Evolutionary conservation across 2,113 vertebrate species (phyloP).

Genomic region (Microcebus lehilahytsara): DNA sequence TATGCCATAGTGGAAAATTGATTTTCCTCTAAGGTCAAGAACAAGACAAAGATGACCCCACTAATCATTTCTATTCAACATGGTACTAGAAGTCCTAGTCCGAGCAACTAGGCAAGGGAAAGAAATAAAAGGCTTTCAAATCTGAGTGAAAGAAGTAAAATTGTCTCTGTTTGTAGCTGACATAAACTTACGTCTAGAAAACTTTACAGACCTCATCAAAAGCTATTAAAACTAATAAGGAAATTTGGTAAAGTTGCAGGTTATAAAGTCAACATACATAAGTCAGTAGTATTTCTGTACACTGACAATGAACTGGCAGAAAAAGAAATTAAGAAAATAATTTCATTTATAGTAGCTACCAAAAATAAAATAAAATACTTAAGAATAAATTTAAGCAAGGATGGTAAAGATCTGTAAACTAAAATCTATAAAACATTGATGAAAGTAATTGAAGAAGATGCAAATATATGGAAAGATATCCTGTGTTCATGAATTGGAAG

Average conservation of each 20-base stretch:
- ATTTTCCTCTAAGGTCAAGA: background rate
- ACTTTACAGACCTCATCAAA: background rate
- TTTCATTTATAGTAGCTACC: background rate
- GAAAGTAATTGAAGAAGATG: background rate
- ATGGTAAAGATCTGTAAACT: background rate
- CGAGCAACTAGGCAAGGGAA: background rate
- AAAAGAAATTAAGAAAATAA: background rate
- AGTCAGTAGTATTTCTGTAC: background rate
- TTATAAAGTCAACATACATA: background rate
- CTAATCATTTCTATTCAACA: background rate
- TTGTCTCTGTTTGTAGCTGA: background rate
- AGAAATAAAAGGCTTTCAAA: background rate
- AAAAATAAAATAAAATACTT: background rate
- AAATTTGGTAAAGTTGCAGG: background rate
- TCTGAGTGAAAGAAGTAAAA: background rate
- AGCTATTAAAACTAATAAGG: background rate
- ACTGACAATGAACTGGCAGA: background rate
- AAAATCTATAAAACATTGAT: background rate
- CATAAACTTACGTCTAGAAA: background rate
- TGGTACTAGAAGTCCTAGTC: background rate
- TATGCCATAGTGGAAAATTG: background rate
- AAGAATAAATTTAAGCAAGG: background rate
- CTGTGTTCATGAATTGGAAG: background rate
- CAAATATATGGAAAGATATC: background rate
- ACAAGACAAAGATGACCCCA: background rate